Percentiles rank a stretch among this genome's conserved stretches.
phyloP scores from a whole-genome alignment of 2,797 vertebrate species.

The Ctenosaura bakeri region DNA sequence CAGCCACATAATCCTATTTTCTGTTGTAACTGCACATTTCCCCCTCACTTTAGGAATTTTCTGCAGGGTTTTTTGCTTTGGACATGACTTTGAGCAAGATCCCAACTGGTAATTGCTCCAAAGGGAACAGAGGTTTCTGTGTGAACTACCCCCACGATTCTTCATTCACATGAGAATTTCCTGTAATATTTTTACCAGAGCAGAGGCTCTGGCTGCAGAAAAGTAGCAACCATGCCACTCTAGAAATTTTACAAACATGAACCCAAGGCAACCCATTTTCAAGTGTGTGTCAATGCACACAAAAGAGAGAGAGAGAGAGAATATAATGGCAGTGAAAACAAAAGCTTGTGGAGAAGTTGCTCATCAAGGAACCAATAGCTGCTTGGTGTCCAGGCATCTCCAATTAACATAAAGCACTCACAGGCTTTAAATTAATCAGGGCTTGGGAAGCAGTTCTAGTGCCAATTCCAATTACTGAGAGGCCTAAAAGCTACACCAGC shows the following conservation, averaged over 20 bases:
- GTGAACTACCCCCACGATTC: background rate
- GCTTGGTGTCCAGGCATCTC: no score
- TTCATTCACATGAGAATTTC: background rate
- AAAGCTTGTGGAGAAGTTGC: background rate
- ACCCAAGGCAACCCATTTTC: background rate
- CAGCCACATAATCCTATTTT: constrained; percentile 34
- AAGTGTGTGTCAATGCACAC: background rate
- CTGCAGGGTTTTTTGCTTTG: constrained; percentile 6
- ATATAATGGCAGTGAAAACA: background rate
- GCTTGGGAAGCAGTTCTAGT: no score
- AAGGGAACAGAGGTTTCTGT: background rate
- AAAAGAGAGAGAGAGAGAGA: no score
- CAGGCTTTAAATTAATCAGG: no score
- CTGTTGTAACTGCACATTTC: background rate
- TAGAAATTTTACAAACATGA: background rate
- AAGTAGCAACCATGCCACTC: background rate
- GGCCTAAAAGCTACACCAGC: no score
- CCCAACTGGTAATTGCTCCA: background rate
- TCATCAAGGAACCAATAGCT: background rate
- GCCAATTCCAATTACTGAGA: no score
- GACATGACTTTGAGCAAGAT: constrained; percentile 1
- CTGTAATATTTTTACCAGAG: background rate
- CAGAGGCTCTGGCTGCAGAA: background rate
- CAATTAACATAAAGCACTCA: no score
- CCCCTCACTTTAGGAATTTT: background rate